Conservation (phyloP, 1,140 invertebrate genomes). For the Bombus soroeensis region DNA sequence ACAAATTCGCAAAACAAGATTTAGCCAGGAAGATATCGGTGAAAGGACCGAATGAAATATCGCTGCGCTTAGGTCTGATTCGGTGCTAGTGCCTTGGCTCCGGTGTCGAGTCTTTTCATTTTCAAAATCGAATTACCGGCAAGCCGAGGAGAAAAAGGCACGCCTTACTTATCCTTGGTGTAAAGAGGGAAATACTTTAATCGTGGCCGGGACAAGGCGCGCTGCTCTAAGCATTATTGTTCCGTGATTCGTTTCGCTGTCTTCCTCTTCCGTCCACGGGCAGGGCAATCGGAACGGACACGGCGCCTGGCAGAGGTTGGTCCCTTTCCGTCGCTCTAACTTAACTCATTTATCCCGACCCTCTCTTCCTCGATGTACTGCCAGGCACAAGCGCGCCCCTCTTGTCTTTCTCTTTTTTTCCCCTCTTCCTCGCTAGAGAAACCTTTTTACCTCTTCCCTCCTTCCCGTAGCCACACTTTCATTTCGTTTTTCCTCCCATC, state of each 20-base stretch:
- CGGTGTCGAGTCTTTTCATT: conserved; percentile 51
- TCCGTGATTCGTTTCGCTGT: conserved; percentile 55
- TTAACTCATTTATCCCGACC: conserved; percentile 68
- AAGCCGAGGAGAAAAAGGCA: conserved; percentile 19
- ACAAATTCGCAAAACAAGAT: conserved; percentile 49
- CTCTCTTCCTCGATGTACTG: conserved; percentile 62
- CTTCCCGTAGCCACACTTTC: neutral
- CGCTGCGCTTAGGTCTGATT: conserved; percentile 2
- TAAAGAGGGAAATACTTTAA: conserved; percentile 55
- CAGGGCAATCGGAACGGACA: conserved; percentile 56
- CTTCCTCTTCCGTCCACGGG: conserved; percentile 45
- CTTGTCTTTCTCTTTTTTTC: neutral
- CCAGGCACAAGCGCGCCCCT: conserved; percentile 58
- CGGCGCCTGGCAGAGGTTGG: conserved; percentile 58
- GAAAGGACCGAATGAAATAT: conserved; percentile 24
- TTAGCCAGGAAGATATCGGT: conserved; percentile 24
- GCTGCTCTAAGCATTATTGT: conserved; percentile 52
- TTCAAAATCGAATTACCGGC: conserved; percentile 41
- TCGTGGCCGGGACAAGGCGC: conserved; percentile 27
- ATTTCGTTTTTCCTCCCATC: neutral
- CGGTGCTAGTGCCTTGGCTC: neutral
- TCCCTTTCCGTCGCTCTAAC: conserved; percentile 51
- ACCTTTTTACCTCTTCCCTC: neutral
- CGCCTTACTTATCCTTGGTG: conserved; percentile 22
- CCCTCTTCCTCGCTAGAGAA: too few species aligned